Evolutionary conservation across 2,113 vertebrate species (phyloP).

Genomic region (Halcyon senegalensis): DNA sequence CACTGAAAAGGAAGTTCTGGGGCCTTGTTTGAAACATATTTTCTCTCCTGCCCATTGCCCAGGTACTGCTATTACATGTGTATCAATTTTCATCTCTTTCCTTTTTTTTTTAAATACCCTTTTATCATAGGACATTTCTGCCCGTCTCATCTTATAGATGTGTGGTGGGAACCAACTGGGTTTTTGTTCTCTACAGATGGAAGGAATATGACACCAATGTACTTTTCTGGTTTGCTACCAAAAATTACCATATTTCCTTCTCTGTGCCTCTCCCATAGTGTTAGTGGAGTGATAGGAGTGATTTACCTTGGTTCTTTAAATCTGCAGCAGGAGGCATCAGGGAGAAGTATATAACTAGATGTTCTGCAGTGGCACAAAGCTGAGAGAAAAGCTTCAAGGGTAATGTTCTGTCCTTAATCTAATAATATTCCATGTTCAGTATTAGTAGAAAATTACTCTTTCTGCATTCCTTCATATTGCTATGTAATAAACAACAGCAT

Average conservation of each 20-base stretch:
- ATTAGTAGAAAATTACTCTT: slow-evolving; percentile 50
- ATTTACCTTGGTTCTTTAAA: slow-evolving; percentile 38
- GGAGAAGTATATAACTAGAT: slow-evolving; percentile 7
- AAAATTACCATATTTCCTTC: slow-evolving; percentile 1
- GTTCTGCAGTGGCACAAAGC: slow-evolving; percentile 18
- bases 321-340: neutral
- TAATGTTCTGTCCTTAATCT: slow-evolving; percentile 61
- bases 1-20: neutral
- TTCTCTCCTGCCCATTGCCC: neutral
- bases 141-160: slow-evolving; percentile 17
- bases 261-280: neutral
- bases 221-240: neutral
- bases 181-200: slow-evolving; percentile 16
- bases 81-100: slow-evolving; percentile 29
- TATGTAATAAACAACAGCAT: slow-evolving; percentile 41
- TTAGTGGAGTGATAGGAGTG: neutral
- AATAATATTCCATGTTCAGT: slow-evolving; percentile 44
- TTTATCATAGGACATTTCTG: neutral
- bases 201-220: slow-evolving; percentile 27
- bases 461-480: slow-evolving; percentile 34
- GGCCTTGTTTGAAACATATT: neutral
- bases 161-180: slow-evolving; percentile 17
- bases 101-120: neutral
- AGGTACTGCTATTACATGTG: neutral
- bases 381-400: slow-evolving; percentile 45